phyloP scores from a whole-genome alignment of 2,797 vertebrate genomes.

The Nyctibius grandis region DNA sequence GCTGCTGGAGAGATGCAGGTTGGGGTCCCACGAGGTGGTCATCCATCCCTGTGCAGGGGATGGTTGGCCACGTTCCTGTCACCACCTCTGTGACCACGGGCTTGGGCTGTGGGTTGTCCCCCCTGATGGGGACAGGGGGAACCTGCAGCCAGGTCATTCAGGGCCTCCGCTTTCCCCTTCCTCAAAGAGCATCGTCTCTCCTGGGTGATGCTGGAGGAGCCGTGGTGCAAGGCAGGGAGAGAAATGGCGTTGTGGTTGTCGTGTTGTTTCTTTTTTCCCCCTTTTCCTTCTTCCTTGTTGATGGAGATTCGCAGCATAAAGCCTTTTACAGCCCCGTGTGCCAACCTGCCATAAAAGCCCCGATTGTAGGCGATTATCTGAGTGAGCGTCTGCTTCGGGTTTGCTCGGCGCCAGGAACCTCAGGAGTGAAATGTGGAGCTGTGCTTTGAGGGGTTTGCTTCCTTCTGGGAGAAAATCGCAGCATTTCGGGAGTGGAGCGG shows the following conservation, averaged over 20 bases:
- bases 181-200: not conserved
- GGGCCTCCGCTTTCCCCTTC: slow-evolving; percentile 10
- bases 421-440: not conserved
- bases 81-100: not conserved
- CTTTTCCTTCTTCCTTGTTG: not conserved
- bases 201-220: not conserved
- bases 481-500: fast-evolving
- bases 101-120: not conserved
- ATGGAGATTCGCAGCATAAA: slow-evolving; percentile 36
- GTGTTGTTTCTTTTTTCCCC: not conserved
- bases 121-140: not conserved
- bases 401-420: not conserved
- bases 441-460: not conserved
- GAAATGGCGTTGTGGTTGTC: not conserved
- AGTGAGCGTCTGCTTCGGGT: not conserved
- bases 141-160: not conserved
- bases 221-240: not conserved
- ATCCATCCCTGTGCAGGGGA: fast-evolving
- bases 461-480: not conserved
- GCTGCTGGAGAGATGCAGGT: fast-evolving
- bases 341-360: not conserved
- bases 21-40: not conserved
- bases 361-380: not conserved
- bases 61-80: fast-evolving
- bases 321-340: slow-evolving; percentile 1